Evolutionary conservation across 2,797 vertebrate genomes (phyloP).

Genomic region (Podargus strigoides): DNA sequence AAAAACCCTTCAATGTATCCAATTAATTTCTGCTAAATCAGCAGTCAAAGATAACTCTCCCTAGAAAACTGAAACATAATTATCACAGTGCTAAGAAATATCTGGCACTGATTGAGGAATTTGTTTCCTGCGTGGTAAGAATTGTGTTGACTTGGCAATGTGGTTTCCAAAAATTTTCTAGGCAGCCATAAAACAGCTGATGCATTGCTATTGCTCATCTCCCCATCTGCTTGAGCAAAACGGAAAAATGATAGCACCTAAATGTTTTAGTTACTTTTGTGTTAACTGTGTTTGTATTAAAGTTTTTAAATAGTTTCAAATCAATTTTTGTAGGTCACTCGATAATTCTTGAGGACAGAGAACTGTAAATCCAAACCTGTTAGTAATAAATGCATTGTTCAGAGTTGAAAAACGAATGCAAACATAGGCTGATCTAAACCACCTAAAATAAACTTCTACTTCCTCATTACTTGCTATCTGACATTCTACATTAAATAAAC

Average conservation of each 20-base stretch:
- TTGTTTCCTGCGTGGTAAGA: conserved; percentile 5
- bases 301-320: not conserved
- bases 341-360: not conserved
- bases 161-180: conserved; percentile 5
- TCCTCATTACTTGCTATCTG: not conserved
- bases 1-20: not conserved
- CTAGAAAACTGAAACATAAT: conserved; percentile 31
- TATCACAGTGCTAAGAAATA: not conserved
- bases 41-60: not conserved
- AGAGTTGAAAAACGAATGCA: not conserved
- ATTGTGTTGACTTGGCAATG: not conserved
- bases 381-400: not conserved
- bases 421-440: not conserved
- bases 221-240: not conserved
- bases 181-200: not conserved
- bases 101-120: conserved; percentile 24
- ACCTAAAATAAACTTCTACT: not conserved
- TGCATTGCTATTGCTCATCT: not conserved
- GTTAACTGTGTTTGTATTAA: not conserved
- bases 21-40: conserved; percentile 34
- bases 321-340: not conserved
- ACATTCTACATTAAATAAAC: not conserved
- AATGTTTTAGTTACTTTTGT: not conserved
- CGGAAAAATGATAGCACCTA: not conserved
- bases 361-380: not conserved